Evolutionary conservation across 2,113 vertebrate genomes (phyloP), one percentile per base, ranked within the genome.

Genomic region (Argyrosomus japonicus): DNA sequence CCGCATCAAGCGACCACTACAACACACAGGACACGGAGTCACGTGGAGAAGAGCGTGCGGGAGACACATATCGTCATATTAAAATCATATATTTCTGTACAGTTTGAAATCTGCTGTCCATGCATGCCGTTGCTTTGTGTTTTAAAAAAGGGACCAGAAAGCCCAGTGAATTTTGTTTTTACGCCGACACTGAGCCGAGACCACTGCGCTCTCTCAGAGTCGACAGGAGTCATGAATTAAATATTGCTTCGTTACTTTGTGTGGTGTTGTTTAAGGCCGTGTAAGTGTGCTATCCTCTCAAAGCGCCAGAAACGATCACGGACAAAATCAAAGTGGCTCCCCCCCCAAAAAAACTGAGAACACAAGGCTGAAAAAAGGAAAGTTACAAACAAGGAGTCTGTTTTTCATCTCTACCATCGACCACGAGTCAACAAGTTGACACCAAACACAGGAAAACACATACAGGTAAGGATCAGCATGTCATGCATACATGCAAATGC

Each of bases 1-100:
- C 87, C 96, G 97, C 85, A 95, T 95, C 93, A 97, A 89, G 74
- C 96, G 97, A 84, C 96, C 96, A 92, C 98, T 99, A 81, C 12
- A 82, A 86, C 25, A 82, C 48, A 60, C 19, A 57, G 32, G 32
- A 45, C 4, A 48, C 0, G 21, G 6, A 40, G 54, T 60, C 54
- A 62, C 14, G 17, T 25, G 15, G 10, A 29, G 47, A 15, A 45
- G 18, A 32, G 17, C 13, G 19, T n/a, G 25, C 65, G 19, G 48
- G 2, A 21, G 71, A 50, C 32, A 23, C 36, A 8, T 4, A 6
- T 4, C 9, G 11, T 75, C 10, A 14, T 25, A 25, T 70, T 47
- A 47, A 1, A 27, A 45, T 58, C 0, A 25, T 0, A 19, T 23
- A 10, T 40, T 50, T 60, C 14, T 36, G 43, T 65, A 3, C 2